Base-by-base conservation (phyloP, 2,113 vertebrate species). In the Sciurus niger region DNA sequence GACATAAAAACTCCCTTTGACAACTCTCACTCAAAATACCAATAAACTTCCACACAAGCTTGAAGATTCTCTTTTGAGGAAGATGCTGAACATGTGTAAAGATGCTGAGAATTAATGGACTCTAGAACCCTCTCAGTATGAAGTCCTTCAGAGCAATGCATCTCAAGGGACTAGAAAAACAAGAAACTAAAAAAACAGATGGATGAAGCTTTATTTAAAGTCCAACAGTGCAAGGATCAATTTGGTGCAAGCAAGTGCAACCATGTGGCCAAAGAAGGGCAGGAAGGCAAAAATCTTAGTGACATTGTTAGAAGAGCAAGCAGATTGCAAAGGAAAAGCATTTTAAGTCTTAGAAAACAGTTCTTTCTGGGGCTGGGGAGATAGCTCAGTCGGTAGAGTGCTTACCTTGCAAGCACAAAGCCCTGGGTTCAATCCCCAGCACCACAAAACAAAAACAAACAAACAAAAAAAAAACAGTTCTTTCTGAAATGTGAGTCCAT, bases 251-350 rank as follows among this genome's bases (percentile, higher is more conserved):
- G 99, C 97, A 99, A 99, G 99, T 99, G 99, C 96, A 99, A 98
- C 94, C 99, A 99, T 87, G 99, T 98, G 94, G 99, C 99, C 63
- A 99, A 99, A 98, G 99, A 99, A 97, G 99, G 99, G 28, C 99
- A 99, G 58, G 99, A 99, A 8, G 99, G 99, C 24, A 97, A 98
- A 58, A 92, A 99, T 98, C 94, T 99, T 99, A 67, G 98, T 99
- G 7, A 99, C 77, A 98, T 99, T 99, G 98, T 99, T 99, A 98
- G 99, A 99, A 98, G 99, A 99, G 97, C 99, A 99, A 98, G 99
- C 99, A 96, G 99, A 99, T 99, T 99, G 99, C 98, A 99, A 99
- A 98, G 99, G 99, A 98, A 99, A 99, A 98, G 98, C 99, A 98
- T 99, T 99, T 98, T 98, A 98, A 96, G 98, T 99, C 96, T 99